Conservation (phyloP, 2,888 invertebrate genomes). For the Leptinotarsa peninsularis region DNA sequence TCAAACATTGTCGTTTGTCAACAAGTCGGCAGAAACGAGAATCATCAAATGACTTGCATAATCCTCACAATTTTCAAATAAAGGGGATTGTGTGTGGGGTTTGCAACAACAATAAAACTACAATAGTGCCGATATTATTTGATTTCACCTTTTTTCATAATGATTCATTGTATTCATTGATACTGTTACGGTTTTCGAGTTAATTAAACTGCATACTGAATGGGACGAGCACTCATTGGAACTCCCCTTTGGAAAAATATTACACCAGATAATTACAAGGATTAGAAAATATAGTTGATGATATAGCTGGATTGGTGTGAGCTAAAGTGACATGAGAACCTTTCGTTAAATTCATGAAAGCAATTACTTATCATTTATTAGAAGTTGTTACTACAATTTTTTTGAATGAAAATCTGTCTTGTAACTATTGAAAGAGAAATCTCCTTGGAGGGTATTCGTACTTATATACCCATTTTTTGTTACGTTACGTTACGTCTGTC, state of each 20-base stretch:
- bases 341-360: too few species aligned
- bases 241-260: conserved; percentile 18
- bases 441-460: too few species aligned
- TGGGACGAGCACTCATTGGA: conserved; percentile 20
- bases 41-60: conserved; percentile 35
- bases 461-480: too few species aligned
- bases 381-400: too few species aligned
- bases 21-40: conserved; percentile 32
- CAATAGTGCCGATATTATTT: conserved; percentile 24
- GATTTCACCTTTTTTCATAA: conserved; percentile 32
- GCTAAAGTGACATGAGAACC: too few species aligned
- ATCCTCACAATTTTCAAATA: conserved; percentile 16
- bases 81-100: conserved; percentile 29
- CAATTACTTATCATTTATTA: too few species aligned
- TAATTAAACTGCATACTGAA: conserved; percentile 29
- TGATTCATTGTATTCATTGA: conserved; percentile 27
- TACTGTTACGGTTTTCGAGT: conserved; percentile 34
- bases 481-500: too few species aligned
- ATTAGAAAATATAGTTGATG: too few species aligned
- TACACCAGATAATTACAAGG: neutral
- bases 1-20: conserved; percentile 30
- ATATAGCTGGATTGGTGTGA: too few species aligned
- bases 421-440: too few species aligned
- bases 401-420: too few species aligned
- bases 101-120: conserved; percentile 31